Evolutionary conservation across 2,888 invertebrate genomes (phyloP).

Genomic region (Coelogynopora nodosa): DNA sequence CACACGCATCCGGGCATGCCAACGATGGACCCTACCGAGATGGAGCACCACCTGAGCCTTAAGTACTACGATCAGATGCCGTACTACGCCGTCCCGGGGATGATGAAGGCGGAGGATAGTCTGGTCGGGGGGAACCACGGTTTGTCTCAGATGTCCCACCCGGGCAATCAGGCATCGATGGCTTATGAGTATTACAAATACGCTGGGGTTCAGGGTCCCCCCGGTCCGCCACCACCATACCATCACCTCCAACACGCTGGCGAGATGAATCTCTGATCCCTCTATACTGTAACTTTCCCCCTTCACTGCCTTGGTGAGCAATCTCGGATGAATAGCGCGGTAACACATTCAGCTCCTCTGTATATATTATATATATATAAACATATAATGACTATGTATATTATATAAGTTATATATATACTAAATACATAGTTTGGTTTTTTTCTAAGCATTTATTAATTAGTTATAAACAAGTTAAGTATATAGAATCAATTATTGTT

Average conservation of each 20-base stretch:
- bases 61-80: conserved; percentile 21
- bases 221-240: background rate
- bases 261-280: conserved; percentile 37
- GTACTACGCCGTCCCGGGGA: conserved; percentile 23
- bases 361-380: no score
- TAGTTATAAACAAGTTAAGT: no score
- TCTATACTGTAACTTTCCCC: background rate
- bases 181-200: conserved; percentile 40
- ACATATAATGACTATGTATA: no score
- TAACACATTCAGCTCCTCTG: no score
- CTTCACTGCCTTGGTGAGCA: background rate
- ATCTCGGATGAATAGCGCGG: no score
- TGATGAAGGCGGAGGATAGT: conserved; percentile 36
- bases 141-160: conserved; percentile 1
- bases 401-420: no score
- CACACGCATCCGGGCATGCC: conserved; percentile 20
- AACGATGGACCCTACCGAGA: background rate
- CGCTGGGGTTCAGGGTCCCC: background rate
- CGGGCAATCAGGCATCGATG: conserved; percentile 19
- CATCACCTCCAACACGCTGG: conserved; percentile 11
- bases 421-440: no score
- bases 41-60: conserved; percentile 1
- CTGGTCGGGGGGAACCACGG: background rate
- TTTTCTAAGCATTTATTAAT: no score
- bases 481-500: no score